Percentiles rank a stretch among this genome's conserved stretches.
Conservation (phyloP, 2,113 vertebrate species). For the Rallus limicola region DNA sequence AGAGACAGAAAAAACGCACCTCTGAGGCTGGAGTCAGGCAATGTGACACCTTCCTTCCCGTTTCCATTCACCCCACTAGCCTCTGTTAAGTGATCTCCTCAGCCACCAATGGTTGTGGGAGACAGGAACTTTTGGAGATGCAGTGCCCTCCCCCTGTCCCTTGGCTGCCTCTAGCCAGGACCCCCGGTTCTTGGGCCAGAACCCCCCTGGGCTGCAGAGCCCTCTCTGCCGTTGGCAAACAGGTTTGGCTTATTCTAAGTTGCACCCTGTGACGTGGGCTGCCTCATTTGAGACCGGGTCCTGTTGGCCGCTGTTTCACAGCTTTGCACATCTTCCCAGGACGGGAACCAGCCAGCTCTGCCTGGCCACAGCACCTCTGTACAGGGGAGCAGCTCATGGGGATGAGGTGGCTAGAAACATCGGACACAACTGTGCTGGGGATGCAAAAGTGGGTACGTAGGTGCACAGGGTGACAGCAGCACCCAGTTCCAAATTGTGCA, state of each 20-base stretch:
- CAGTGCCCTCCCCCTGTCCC: not conserved
- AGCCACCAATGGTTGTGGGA: not conserved
- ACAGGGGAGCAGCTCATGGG: not conserved
- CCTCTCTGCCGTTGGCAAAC: rapidly evolving
- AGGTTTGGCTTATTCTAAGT: not conserved
- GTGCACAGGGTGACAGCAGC: rapidly evolving
- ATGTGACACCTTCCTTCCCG: not conserved
- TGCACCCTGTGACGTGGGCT: rapidly evolving
- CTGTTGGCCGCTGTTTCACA: not conserved
- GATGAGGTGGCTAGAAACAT: not conserved
- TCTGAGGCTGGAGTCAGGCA: not conserved
- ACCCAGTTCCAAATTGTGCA: not conserved
- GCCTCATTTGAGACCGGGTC: rapidly evolving
- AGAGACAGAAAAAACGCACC: not conserved
- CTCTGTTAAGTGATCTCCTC: not conserved
- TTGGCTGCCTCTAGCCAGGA: not conserved
- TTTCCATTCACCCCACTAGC: not conserved
- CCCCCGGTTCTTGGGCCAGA: rapidly evolving
- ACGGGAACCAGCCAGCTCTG: not conserved
- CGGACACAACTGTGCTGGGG: rapidly evolving
- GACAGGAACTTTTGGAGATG: not conserved
- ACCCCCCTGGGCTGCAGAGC: not conserved
- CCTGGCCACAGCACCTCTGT: not conserved
- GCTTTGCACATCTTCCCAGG: rapidly evolving
- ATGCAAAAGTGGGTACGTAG: rapidly evolving